These are phyloP conservation scores for Zosterops pallidus DNA, from an alignment of 2,113 vertebrate genomes.

Conservation along the genomic window DNA sequence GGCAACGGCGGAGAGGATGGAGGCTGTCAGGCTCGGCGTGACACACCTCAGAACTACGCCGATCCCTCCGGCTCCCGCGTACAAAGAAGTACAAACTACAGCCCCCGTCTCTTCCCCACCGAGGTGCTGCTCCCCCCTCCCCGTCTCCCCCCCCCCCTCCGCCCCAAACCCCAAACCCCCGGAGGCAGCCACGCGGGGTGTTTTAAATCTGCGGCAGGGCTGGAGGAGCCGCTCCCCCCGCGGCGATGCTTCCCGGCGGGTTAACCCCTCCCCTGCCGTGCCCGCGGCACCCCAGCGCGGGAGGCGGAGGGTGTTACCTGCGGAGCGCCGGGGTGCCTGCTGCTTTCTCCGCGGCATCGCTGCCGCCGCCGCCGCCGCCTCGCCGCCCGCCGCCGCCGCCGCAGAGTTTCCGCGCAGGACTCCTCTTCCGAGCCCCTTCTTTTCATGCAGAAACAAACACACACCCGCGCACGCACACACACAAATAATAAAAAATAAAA, in stretches of 20 bases:
- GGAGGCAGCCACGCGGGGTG: neutral
- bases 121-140: neutral
- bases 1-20: slow-evolving; percentile 61
- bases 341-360: slow-evolving; percentile 61
- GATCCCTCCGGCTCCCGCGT: slow-evolving; percentile 48
- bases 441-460: too few species aligned
- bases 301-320: slow-evolving; percentile 79
- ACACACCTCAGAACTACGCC: slow-evolving; percentile 69
- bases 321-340: slow-evolving; percentile 92
- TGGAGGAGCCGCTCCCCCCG: neutral
- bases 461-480: neutral
- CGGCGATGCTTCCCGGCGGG: neutral
- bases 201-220: slow-evolving; percentile 5
- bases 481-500: neutral
- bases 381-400: too few species aligned
- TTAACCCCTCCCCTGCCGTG: slow-evolving; percentile 49
- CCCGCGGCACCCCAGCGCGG: slow-evolving; percentile 1
- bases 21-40: slow-evolving; percentile 57
- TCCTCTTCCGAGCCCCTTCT: too few species aligned
- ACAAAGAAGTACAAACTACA: slow-evolving; percentile 64
- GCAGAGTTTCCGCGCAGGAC: neutral
- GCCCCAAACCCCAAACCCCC: neutral
- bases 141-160: neutral
- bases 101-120: slow-evolving; percentile 1
- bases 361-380: neutral